Percentiles rank a stretch among this genome's conserved stretches.
Conservation (phyloP, 2,797 vertebrate genomes). For the Enteromius treurensis region DNA sequence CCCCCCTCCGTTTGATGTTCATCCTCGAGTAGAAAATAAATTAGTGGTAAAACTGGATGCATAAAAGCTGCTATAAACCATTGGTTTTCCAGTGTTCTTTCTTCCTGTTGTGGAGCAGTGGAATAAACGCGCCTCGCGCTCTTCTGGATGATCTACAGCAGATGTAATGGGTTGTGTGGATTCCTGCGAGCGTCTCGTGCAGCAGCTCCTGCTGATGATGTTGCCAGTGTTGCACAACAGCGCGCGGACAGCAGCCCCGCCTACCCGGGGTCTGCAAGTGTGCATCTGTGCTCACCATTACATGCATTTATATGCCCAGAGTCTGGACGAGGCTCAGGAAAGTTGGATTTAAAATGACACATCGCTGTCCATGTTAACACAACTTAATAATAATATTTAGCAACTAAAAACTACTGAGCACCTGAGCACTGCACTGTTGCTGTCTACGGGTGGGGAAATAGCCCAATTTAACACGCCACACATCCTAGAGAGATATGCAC, state of each 20-base stretch:
- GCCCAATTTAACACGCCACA: neutral
- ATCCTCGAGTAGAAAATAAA: neutral
- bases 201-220: conserved; percentile 11
- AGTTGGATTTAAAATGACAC: conserved; percentile 80
- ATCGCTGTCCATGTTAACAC: neutral
- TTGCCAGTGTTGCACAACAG: conserved; percentile 7
- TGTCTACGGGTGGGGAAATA: no score
- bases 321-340: conserved; percentile 90
- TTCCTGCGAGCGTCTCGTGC: conserved; percentile 7
- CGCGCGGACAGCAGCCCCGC: conserved; percentile 9
- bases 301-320: conserved; percentile 69
- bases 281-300: neutral
- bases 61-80: neutral
- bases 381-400: neutral
- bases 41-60: neutral
- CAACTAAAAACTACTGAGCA: neutral
- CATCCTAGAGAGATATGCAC: neutral
- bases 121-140: conserved; percentile 2
- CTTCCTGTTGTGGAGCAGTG: neutral
- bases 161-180: conserved; percentile 28
- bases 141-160: conserved; percentile 30
- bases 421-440: neutral
- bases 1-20: neutral
- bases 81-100: neutral
- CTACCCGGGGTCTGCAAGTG: conserved; percentile 8